A percentile compares a stretch with the other conserved stretches of the same genome.
Evolutionary conservation across 2,113 vertebrate species (phyloP).

Genomic region (Himantopus leucocephalus): DNA sequence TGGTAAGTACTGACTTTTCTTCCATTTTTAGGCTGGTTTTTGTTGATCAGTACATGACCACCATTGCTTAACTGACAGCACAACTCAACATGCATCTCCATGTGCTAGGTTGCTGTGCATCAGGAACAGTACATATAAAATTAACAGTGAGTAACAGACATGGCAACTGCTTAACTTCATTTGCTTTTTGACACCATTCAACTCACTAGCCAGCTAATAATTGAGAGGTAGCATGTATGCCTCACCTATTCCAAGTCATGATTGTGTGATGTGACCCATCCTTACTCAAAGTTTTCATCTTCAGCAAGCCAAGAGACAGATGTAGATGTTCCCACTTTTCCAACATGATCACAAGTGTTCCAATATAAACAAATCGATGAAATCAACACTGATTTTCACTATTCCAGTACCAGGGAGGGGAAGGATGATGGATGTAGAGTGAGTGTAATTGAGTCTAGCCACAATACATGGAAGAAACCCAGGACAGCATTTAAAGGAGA

Average conservation of each 20-base stretch:
- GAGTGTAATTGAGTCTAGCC: neutral
- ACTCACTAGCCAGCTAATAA: neutral
- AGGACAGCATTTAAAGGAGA: neutral
- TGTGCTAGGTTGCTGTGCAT: constrained; percentile 23
- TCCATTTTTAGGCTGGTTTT: neutral
- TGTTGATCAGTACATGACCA: neutral
- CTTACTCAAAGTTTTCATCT: neutral
- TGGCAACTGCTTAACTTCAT: constrained; percentile 8
- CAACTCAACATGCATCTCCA: neutral
- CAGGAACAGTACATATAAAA: constrained; percentile 1
- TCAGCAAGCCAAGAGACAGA: constrained; percentile 1
- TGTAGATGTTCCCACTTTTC: neutral
- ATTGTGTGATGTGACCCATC: neutral
- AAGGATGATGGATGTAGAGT: neutral
- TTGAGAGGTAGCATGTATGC: constrained; percentile 54
- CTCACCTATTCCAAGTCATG: constrained; percentile 16
- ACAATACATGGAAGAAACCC: neutral
- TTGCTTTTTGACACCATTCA: neutral
- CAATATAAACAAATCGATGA: neutral
- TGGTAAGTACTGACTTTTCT: neutral
- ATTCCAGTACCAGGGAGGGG: neutral
- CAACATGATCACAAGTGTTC: neutral
- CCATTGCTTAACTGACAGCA: neutral
- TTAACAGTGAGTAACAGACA: constrained; percentile 4
- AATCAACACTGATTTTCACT: constrained; percentile 10